Evolutionary conservation across 2,797 vertebrate species (phyloP).

Genomic region (Onychomys leucogaster): DNA sequence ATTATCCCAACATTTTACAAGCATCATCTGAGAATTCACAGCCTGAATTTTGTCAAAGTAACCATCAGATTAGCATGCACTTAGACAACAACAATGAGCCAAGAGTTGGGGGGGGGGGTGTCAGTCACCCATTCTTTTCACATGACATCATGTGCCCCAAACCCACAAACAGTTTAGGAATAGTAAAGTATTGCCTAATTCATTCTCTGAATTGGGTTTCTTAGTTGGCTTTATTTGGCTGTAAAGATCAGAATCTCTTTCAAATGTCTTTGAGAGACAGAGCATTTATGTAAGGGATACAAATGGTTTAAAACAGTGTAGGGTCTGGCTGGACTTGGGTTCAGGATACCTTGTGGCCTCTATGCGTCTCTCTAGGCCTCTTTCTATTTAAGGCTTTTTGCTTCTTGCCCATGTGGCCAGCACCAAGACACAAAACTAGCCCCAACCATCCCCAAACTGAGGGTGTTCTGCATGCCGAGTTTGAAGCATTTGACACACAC

Average conservation of each 20-base stretch:
- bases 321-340: not conserved
- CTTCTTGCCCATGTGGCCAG: not conserved
- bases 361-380: not conserved
- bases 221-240: slow-evolving; percentile 35
- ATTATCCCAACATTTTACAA: slow-evolving; percentile 51
- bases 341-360: not conserved
- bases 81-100: not conserved
- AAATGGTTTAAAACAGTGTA: not conserved
- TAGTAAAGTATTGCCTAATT: not conserved
- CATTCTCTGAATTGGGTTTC: slow-evolving; percentile 15
- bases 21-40: not conserved
- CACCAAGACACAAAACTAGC: not conserved
- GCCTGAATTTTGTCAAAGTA: slow-evolving; percentile 45
- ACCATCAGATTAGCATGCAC: slow-evolving; percentile 23
- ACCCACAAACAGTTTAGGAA: not conserved
- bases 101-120: slow-evolving; percentile 7
- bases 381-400: not conserved
- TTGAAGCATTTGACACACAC: not conserved
- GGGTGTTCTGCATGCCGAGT: not conserved
- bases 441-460: not conserved
- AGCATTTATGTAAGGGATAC: not conserved
- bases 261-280: not conserved
- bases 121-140: not conserved
- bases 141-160: not conserved
- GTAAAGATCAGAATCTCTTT: slow-evolving; percentile 18